Percentiles rank a stretch among this genome's conserved stretches.
phyloP scores from a whole-genome alignment of 2,888 invertebrate species.

The Xestia c-nigrum region DNA sequence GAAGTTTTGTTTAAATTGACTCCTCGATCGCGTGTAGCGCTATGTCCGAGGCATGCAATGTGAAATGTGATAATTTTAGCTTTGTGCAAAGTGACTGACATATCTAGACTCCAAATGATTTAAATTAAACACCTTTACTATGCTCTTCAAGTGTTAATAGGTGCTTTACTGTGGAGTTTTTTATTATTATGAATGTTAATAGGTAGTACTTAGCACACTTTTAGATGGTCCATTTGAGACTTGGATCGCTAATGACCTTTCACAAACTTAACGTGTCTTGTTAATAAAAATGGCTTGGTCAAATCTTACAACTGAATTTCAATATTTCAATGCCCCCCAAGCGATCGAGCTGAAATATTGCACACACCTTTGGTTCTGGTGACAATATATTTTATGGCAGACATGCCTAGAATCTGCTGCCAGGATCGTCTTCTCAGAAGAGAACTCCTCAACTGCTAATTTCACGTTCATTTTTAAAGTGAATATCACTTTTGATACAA shows the following conservation, averaged over 20 bases:
- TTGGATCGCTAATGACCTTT: neutral
- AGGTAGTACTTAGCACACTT: conserved; percentile 18
- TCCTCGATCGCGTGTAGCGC: conserved; percentile 59
- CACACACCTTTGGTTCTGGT: neutral
- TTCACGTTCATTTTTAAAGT: neutral
- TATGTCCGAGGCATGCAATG: conserved; percentile 57
- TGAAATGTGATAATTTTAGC: conserved; percentile 62
- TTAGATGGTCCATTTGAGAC: conserved; percentile 10
- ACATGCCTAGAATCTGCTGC: neutral
- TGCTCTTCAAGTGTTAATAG: conserved; percentile 39
- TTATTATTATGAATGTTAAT: conserved; percentile 33
- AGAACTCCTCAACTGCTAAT: neutral
- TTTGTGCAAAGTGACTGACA: conserved; percentile 57
- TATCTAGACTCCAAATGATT: conserved; percentile 52
- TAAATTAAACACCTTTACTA: conserved; percentile 36
- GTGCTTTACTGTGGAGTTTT: conserved; percentile 35
- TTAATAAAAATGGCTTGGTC: neutral
- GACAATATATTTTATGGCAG: neutral
- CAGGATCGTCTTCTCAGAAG: neutral
- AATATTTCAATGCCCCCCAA: neutral
- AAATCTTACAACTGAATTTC: neutral
- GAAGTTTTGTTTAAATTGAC: conserved; percentile 22
- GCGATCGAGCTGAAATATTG: neutral
- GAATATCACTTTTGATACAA: neutral
- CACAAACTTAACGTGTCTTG: neutral